Conservation (phyloP, 2,888 invertebrate species). For the Drosophila sordidula region DNA sequence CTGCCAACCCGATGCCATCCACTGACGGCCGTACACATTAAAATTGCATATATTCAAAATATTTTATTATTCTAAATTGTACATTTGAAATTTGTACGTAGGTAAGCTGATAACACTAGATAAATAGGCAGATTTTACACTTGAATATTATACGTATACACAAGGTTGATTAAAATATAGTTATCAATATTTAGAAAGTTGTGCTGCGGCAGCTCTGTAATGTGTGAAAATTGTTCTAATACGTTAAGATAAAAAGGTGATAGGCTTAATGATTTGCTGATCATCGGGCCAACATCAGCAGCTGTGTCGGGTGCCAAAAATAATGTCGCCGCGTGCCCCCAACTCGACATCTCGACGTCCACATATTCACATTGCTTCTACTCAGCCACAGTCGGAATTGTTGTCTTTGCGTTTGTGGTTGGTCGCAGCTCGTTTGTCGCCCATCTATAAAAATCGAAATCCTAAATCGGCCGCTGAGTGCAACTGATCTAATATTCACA, state of each 20-base stretch:
- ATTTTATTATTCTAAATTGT: slow-evolving; percentile 9
- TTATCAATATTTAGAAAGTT: not conserved
- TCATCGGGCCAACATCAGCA: slow-evolving; percentile 26
- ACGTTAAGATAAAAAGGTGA: slow-evolving; percentile 6
- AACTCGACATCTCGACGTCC: slow-evolving; percentile 43
- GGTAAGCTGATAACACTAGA: slow-evolving; percentile 28
- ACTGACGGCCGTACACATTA: slow-evolving; percentile 19
- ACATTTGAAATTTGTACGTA: slow-evolving; percentile 25
- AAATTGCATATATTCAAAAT: not conserved
- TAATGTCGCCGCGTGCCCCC: slow-evolving; percentile 56
- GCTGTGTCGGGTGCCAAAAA: slow-evolving; percentile 56
- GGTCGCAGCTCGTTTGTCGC: slow-evolving; percentile 53
- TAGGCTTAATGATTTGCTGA: slow-evolving; percentile 31
- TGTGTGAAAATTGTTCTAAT: not conserved
- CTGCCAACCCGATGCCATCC: too few species aligned
- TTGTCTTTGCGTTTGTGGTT: slow-evolving; percentile 78
- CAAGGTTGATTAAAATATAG: slow-evolving; percentile 13
- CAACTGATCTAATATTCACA: slow-evolving; percentile 8
- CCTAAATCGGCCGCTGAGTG: slow-evolving; percentile 1
- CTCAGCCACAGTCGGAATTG: slow-evolving; percentile 73
- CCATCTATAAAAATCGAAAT: slow-evolving; percentile 9
- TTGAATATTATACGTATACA: slow-evolving; percentile 4
- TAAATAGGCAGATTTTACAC: too few species aligned
- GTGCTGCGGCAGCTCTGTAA: slow-evolving; percentile 1
- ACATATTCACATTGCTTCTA: slow-evolving; percentile 30